Evolutionary conservation across 2,888 invertebrate genomes (phyloP), one percentile per base, ranked within the genome.

Genomic region (Eupsilia transversa): DNA sequence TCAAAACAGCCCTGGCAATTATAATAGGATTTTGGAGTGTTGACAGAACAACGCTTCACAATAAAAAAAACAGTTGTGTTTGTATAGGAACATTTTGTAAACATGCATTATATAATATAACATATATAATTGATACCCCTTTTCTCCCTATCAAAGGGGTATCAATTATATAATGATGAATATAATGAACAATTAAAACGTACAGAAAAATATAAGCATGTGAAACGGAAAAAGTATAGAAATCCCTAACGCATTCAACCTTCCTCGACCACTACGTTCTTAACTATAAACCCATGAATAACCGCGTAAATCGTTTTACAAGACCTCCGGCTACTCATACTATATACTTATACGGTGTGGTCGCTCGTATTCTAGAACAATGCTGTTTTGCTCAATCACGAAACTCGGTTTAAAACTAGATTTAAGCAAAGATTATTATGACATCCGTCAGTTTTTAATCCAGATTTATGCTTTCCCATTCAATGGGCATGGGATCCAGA

Each of bases 231-330:
- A 59, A 54, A 10, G 9, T 14, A 20, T 35, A 35, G 0, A 57
- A 63, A 78, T 52, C 27, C 35, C 1, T 10, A 46, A 59, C 2
- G 30, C 43, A 54, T 27, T 54, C 14, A 43, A 54, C 46, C 54
- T 38, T 38, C 43, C 10, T 54, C 7, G 0, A 12, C 38, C 41
- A 68, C 73, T 59, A 46, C 52, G 17, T 9, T 49, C 41, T 12
- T 54, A 66, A 66, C 61, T n/a, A 66, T 56, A 63, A 61, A 63
- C 43, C 43, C 65, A 70, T 12, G 61, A 59, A 46, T 54, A 52
- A 57, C 23, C 17, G 7, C 23, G 12, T 46, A 46, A 75, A 75
- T 38, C 23, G 2, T 64, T 56, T 49, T 5, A 38, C 46, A 41
- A 7, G 33, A 54, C 9, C 49, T 49, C 64, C 41, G 9, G 9